Evolutionary conservation across 2,888 invertebrate genomes (phyloP).

Genomic region (Plagodis pulveraria): DNA sequence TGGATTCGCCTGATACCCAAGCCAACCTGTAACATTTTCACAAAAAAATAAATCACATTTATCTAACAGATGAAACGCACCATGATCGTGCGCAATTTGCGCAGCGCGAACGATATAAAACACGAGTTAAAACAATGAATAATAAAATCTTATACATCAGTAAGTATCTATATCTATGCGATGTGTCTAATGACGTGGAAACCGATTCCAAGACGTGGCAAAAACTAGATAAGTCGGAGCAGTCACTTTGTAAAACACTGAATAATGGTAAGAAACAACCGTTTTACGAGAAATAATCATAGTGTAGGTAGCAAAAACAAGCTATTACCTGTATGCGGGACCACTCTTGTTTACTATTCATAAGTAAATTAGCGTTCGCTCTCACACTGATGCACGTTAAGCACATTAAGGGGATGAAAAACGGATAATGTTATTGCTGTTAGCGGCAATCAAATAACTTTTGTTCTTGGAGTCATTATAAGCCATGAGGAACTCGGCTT

Average conservation of each 20-base stretch:
- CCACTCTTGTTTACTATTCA: constrained; percentile 70
- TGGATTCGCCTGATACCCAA: background rate
- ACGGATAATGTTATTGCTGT: constrained; percentile 39
- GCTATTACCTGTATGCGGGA: constrained; percentile 66
- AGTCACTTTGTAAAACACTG: constrained; percentile 74
- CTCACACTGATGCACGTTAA: constrained; percentile 49
- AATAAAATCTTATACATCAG: constrained; percentile 46
- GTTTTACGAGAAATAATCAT: constrained; percentile 79
- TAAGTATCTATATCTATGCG: constrained; percentile 43
- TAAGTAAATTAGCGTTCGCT: constrained; percentile 69
- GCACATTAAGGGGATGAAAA: constrained; percentile 47
- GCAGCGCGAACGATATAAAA: constrained; percentile 18
- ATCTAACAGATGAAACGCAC: constrained; percentile 35
- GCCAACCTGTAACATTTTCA: background rate
- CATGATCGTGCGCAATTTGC: background rate
- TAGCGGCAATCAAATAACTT: constrained; percentile 28
- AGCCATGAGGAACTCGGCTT: constrained; percentile 22
- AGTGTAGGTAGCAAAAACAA: constrained; percentile 74
- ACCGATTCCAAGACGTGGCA: constrained; percentile 57
- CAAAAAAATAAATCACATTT: constrained; percentile 22
- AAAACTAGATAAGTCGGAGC: constrained; percentile 61
- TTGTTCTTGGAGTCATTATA: constrained; percentile 31
- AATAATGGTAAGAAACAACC: constrained; percentile 73
- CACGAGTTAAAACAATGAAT: constrained; percentile 49
- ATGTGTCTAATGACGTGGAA: constrained; percentile 70